Evolutionary conservation across 2,113 vertebrate species (phyloP), one percentile per base, ranked within the genome.

Genomic region (Equus quagga): DNA sequence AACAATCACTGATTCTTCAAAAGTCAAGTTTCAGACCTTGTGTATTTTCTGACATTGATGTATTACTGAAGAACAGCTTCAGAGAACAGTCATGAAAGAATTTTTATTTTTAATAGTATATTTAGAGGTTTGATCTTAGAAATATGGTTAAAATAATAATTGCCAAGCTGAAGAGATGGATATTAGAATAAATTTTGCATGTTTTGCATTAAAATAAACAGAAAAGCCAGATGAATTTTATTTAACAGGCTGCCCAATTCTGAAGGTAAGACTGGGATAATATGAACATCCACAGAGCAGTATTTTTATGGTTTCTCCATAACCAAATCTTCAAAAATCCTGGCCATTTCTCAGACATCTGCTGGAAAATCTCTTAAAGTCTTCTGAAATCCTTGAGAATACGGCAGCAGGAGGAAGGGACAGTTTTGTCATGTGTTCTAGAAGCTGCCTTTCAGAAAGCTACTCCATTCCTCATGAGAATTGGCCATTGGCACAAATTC

Each of bases 21-120:
- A 97, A 95, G 91, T 91, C 84, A 97, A 97, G 84, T 96, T 88
- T 95, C 24, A 84, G 87, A 76, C 72, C 75, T 94, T 46, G 51
- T 56, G 18, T 70, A 84, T 94, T 97, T 94, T 95, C 73, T 93
- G 54, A 88, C 72, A 89, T 65, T 94, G 69, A 84, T 84, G 36
- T 69, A 87, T 28, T 64, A 60, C 54, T 65, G 31, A 94, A 89
- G 87, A 85, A 96, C 92, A 69, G 7, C 44, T 94, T 97, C 17
- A 94, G 78, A 95, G 24, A 84, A 58, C 28, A 49, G 36, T 82
- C 67, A 36, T 36, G 41, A 92, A 90, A 72, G 12, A 19, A 41
- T 70, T 62, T 24, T 93, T 58, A 82, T 64, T 82, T 93, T 87
- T 64, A 80, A 83, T 72, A 56, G 33, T 46, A 65, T 24, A 64